Evolutionary conservation across 2,888 invertebrate genomes (phyloP), one percentile per base, ranked within the genome.

Genomic region (Pseudolycoriella hygida): DNA sequence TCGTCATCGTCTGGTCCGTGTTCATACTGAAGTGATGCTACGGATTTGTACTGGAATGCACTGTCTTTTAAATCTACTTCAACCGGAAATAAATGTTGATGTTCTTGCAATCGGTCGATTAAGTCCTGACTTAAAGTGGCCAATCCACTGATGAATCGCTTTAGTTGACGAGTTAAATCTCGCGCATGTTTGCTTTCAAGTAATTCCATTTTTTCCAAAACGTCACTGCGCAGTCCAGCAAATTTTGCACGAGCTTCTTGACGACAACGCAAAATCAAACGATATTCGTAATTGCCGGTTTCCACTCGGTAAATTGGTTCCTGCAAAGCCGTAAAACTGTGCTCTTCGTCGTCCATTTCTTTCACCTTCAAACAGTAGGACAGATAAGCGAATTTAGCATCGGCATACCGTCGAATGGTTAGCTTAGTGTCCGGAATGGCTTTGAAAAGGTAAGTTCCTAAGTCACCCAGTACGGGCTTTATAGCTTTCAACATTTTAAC

Each of bases 341-440:
- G 90, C 57, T 97, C 96, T 59, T 99, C 98, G 58, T 99, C 98
- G 55, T 99, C 98, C 88, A 99, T 87, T 66, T 99, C 98, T 61
- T 99, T 99, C 0, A 98, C 93, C 68, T 98, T 99, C 46, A 99
- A 69, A 58, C 98, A 99, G 61, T 98, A 99, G 0, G 97, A 97
- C 46, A 99, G 69, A 62, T 99, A 99, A 58, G 99, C 97, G 62
- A 98, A 99, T 66, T 99, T 99, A 0, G 90, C 88, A 66, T 99
- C 97, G 0, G 97, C 89, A 62, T 99, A 99, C 58, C 96, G 96
- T 54, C 89, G 85, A 37, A 99, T 92, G 0, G 98, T 98, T 30
- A 98, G 67, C 56, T 92, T 83, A 0, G 97, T 98, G 60, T 99
- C 98, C 0, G 98, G 98, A 55, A 99, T 94, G 0, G 97, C 98